Evolutionary conservation across 2,113 vertebrate genomes (phyloP), one percentile per base, ranked within the genome.

Genomic region (Protobothrops flavoviridis): DNA sequence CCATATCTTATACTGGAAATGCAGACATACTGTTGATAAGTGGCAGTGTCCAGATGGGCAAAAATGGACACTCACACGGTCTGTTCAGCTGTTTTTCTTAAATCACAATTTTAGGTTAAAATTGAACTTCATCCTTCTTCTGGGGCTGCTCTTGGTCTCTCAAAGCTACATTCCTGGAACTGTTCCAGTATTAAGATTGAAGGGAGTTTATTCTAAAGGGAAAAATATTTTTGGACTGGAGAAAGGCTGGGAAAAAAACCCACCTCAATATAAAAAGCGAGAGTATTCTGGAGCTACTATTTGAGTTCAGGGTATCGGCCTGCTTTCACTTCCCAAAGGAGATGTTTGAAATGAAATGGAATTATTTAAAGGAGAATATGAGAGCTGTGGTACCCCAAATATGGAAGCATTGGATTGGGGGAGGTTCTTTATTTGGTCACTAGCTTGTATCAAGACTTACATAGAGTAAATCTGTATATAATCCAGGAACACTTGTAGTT

Each of bases 61-160:
- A 95, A 95, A 96, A 94, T 93, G 90, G 96, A 97, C 93, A 13
- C 24, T 94, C 0, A 0, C 11, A 12, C 33, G 86, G 92, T 56
- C 95, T 93, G 74, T 90, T 97, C 95, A 96, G 93, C 95, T 96
- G 92, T 96, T 96, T 93, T 90, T 94, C 93, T 94, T 97, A 97
- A 97, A 97, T 97, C 90, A 95, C 59, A 74, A 93, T 96, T 97
- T 93, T 91, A 94, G 87, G 92, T 93, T 90, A 96, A 95, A 96
- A 94, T 57, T 88, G 11, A 91, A 95, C 64, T 94, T 96, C 53
- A 39, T 97, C 94, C 94, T 96, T 96, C 93, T 95, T 96, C 91
- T 92, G 91, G 87, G 89, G 15, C 91, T 97, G 96, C 93, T 57
- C 45, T 94, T 91, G 50, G 33, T 94, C 87, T 95, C 91, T 57